These are phyloP conservation scores for Sebastes flavidus DNA, from an alignment of 2,797 vertebrate genomes.

Conservation along the genomic window DNA sequence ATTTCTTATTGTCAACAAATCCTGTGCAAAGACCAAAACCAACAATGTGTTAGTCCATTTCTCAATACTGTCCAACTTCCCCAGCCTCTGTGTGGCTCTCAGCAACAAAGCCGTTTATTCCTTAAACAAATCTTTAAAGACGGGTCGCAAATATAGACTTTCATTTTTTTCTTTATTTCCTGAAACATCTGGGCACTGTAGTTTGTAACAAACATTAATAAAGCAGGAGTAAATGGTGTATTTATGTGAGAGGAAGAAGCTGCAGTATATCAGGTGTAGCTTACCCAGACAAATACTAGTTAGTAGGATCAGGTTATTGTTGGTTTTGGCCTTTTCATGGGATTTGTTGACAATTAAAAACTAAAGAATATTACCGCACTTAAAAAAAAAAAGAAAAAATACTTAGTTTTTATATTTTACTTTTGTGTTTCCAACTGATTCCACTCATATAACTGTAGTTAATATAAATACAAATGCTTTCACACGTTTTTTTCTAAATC, in stretches of 20 bases:
- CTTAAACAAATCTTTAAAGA: not conserved
- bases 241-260: not conserved
- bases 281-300: not conserved
- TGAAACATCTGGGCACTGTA: not conserved
- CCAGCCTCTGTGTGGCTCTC: not conserved
- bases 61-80: not conserved
- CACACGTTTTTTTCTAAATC: not conserved
- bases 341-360: not conserved
- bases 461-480: not conserved
- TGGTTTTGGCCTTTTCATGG: not conserved
- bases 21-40: not conserved
- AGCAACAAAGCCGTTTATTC: not conserved
- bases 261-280: not conserved
- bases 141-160: not conserved
- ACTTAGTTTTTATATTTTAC: too few relatives aligned
- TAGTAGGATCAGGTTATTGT: not conserved
- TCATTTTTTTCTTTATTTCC: not conserved
- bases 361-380: not conserved
- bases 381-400: not conserved
- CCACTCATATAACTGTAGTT: not conserved
- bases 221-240: not conserved
- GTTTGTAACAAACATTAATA: not conserved
- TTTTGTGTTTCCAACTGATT: not conserved
- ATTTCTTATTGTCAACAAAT: not conserved
- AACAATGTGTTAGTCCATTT: not conserved